Evolutionary conservation across 2,113 vertebrate species (phyloP).

Genomic region (Marmota monax): DNA sequence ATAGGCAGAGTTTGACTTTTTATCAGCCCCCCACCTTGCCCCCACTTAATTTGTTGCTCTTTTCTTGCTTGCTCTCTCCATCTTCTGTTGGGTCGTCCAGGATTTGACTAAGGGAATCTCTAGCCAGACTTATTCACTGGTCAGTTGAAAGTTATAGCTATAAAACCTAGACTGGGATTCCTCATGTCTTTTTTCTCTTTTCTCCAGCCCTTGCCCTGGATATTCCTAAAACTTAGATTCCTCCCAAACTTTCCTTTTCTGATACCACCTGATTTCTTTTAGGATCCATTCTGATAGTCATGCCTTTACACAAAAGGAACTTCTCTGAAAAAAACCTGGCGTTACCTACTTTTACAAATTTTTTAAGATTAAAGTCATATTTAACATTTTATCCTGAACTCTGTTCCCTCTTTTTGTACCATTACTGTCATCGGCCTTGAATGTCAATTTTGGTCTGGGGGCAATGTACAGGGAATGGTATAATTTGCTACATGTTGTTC

Average conservation of each 20-base stretch:
- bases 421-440: not conserved
- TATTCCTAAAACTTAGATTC: constrained; percentile 6
- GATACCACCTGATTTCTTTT: not conserved
- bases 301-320: not conserved
- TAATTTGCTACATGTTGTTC: not conserved
- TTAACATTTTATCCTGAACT: not conserved
- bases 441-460: not conserved
- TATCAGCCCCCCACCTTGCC: not conserved
- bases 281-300: not conserved
- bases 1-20: not conserved
- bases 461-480: not conserved
- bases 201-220: not conserved
- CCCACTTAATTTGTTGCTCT: not conserved
- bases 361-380: not conserved
- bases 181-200: not conserved
- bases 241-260: not conserved
- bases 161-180: not conserved
- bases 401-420: not conserved
- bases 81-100: not conserved
- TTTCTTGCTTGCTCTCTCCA: not conserved
- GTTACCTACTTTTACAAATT: not conserved
- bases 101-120: not conserved
- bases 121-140: not conserved
- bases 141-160: not conserved
- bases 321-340: not conserved